Conservation (phyloP, 2,888 invertebrate genomes). For the Drymonia ruficornis region DNA sequence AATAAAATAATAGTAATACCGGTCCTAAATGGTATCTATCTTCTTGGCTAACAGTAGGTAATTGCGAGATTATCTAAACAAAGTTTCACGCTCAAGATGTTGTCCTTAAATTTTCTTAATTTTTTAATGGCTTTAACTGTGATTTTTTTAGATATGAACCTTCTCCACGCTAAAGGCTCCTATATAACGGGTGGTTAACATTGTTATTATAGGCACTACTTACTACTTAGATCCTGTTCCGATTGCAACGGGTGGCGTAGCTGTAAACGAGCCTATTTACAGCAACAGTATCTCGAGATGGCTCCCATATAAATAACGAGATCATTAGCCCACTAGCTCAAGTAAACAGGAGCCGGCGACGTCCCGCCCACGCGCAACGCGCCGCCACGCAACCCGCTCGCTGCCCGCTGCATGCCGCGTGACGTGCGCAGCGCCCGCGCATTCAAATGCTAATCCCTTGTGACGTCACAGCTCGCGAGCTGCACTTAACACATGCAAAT, state of each 20-base stretch:
- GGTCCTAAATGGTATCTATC: too few relatives aligned
- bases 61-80: too few relatives aligned
- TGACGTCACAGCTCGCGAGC: conserved; percentile 44
- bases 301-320: conserved; percentile 9
- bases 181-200: too few relatives aligned
- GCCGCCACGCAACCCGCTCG: conserved; percentile 20
- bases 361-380: background rate
- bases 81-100: too few relatives aligned
- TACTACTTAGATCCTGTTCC: background rate
- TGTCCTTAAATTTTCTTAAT: too few relatives aligned
- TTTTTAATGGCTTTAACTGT: too few relatives aligned
- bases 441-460: conserved; percentile 69
- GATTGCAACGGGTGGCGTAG: background rate
- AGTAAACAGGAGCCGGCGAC: conserved; percentile 8
- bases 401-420: conserved; percentile 17
- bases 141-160: too few relatives aligned
- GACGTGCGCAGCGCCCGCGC: conserved; percentile 42
- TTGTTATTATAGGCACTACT: background rate
- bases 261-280: background rate
- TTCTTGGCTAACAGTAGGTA: too few relatives aligned
- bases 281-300: conserved; percentile 4
- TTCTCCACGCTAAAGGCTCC: too few relatives aligned
- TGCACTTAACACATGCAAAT: conserved; percentile 80
- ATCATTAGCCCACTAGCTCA: conserved; percentile 7
- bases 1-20: too few relatives aligned